phyloP scores from a whole-genome alignment of 2,888 invertebrate genomes.

The Ormyrus thymus region DNA sequence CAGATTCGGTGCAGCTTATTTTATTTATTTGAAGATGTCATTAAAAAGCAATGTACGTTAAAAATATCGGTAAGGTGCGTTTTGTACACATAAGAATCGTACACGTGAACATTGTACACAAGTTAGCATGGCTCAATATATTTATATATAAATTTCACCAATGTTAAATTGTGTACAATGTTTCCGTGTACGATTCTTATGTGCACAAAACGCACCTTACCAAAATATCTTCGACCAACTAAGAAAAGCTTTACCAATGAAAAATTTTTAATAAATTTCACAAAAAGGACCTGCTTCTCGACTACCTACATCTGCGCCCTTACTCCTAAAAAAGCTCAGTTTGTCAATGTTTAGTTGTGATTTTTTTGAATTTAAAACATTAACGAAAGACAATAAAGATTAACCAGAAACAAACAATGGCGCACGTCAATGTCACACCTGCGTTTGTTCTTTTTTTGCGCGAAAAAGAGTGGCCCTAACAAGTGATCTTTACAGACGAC shows the following conservation, averaged over 20 bases:
- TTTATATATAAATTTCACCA: too few relatives aligned
- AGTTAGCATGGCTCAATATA: too few relatives aligned
- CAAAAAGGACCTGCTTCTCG: slow-evolving; percentile 25
- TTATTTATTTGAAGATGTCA: too few relatives aligned
- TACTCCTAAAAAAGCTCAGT: slow-evolving; percentile 21
- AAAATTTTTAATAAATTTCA: slow-evolving; percentile 20
- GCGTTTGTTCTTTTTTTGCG: slow-evolving; percentile 46
- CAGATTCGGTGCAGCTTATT: too few relatives aligned
- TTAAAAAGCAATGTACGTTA: too few relatives aligned
- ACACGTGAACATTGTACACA: too few relatives aligned
- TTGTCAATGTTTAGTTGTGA: slow-evolving; percentile 41
- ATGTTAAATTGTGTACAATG: too few relatives aligned
- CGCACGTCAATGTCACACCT: slow-evolving; percentile 48
- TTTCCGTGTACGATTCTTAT: too few relatives aligned
- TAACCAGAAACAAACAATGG: slow-evolving; percentile 33
- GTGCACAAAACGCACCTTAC: too few relatives aligned
- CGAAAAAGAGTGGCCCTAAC: slow-evolving; percentile 68
- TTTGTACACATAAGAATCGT: too few relatives aligned
- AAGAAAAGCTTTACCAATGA: background rate
- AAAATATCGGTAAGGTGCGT: too few relatives aligned
- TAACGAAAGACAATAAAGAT: slow-evolving; percentile 36
- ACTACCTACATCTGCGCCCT: background rate
- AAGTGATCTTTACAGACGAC: slow-evolving; percentile 87
- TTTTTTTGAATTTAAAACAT: slow-evolving; percentile 27
- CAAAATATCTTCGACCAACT: too few relatives aligned